Conservation (phyloP, 2,797 vertebrate species). For the Leptatherina wallacei region DNA sequence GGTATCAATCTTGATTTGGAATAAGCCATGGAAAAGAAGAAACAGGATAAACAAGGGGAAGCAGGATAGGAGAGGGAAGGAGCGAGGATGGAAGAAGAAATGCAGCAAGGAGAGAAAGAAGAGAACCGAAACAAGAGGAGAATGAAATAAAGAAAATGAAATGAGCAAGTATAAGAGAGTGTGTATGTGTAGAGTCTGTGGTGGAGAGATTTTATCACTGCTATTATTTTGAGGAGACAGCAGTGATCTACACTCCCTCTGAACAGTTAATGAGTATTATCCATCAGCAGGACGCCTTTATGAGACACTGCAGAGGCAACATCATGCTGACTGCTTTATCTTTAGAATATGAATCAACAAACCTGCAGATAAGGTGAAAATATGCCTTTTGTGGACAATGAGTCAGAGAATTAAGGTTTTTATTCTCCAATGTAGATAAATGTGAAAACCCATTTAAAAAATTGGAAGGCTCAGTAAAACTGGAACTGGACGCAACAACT, state of each 20-base stretch:
- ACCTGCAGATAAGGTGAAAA: conserved; percentile 49
- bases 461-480: background rate
- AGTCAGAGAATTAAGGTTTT: conserved; percentile 21
- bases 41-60: conserved; percentile 22
- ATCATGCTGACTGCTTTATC: conserved; percentile 73
- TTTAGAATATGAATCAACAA: conserved; percentile 66
- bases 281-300: conserved; percentile 73
- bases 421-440: conserved; percentile 18
- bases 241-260: conserved; percentile 63
- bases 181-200: conserved; percentile 23
- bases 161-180: background rate
- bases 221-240: conserved; percentile 75
- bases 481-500: background rate
- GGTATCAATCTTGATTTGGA: conserved; percentile 32
- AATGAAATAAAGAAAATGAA: conserved; percentile 18
- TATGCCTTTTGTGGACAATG: conserved; percentile 41
- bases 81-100: conserved; percentile 5
- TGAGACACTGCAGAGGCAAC: conserved; percentile 73
- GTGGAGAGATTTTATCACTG: conserved; percentile 66
- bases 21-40: background rate
- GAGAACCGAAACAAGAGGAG: background rate
- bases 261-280: conserved; percentile 77
- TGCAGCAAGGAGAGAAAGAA: conserved; percentile 2
- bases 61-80: background rate
- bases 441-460: background rate